These are phyloP conservation scores for Capreolus pygargus DNA, from an alignment of 2,113 vertebrate genomes.

Conservation along the genomic window DNA sequence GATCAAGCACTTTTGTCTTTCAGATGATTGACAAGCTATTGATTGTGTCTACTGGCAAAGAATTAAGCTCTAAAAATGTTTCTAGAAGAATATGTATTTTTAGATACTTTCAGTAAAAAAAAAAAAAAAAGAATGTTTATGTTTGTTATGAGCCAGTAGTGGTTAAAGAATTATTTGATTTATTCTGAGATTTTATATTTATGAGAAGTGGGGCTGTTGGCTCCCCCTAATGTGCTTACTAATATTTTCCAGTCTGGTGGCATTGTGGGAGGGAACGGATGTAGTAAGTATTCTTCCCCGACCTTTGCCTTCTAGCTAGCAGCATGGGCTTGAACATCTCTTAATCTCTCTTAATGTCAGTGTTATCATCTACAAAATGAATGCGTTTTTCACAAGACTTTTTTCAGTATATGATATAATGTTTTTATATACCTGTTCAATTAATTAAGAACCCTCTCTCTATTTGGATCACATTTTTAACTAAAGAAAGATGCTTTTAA, in stretches of 20 bases:
- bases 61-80: constrained; percentile 40
- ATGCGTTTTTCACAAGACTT: background rate
- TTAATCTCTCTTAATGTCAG: background rate
- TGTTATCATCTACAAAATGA: background rate
- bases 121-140: background rate
- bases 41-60: background rate
- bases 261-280: background rate
- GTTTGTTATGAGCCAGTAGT: background rate
- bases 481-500: background rate
- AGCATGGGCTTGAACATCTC: background rate
- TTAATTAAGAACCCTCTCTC: background rate
- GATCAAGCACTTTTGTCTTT: constrained; percentile 6
- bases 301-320: background rate
- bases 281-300: background rate
- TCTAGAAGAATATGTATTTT: constrained; percentile 32
- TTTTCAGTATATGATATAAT: background rate
- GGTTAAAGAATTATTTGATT: constrained; percentile 4
- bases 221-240: background rate
- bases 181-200: background rate
- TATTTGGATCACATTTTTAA: constrained; percentile 20
- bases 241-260: background rate
- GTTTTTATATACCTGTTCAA: background rate
- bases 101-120: background rate
- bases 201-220: background rate
- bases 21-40: constrained; percentile 42